Base-by-base conservation (phyloP, 1,140 invertebrate species). In the Dendrolimus kikuchii region DNA sequence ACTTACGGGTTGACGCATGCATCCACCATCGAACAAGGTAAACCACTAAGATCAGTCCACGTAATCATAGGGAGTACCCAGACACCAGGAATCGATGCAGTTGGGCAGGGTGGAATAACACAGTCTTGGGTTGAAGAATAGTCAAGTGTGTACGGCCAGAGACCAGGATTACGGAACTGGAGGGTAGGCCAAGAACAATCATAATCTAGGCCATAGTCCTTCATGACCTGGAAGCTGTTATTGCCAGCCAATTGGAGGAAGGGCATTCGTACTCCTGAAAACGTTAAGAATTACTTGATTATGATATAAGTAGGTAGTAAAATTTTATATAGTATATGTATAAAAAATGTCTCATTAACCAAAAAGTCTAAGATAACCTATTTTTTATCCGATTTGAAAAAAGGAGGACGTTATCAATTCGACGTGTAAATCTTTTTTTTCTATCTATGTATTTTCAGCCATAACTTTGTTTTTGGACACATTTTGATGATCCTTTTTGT, bases 101-200 rank as follows among this genome's bases (percentile, higher is more conserved):
- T 86, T 0, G 92, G 93, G 71, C 92, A 94, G 0, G 89, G 88
- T 2, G 87, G 86, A 43, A 93, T 89, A 48, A 86, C 77, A 64
- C 92, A 93, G 57, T 93, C 92, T 66, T 92, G 91, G 57, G 68
- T 83, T 5, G 87, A 88, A 2, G 62, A 60, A 64, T 90, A 93
- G 64, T 94, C 90, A 51, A 94, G 71, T 2, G 92, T 93, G 68
- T 93, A 94, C 0, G 93, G 93, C 91, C 92, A 94, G 39, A 93
- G 77, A 48, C 89, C 87, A 7, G 90, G 91, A 51, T 90, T 74
- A 6, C 79, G 82, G 49, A 81, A 88, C 36, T 68, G 67, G 40
- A 81, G 85, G 0, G 91, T 92, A 5, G 90, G 90, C 91, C 91
- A 91, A 5, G 89, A 91, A 48, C 88, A 90, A 67, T 93, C 93